Evolutionary conservation across 2,113 vertebrate species (phyloP), one percentile per base, ranked within the genome.

Genomic region (Eurypyga helias): DNA sequence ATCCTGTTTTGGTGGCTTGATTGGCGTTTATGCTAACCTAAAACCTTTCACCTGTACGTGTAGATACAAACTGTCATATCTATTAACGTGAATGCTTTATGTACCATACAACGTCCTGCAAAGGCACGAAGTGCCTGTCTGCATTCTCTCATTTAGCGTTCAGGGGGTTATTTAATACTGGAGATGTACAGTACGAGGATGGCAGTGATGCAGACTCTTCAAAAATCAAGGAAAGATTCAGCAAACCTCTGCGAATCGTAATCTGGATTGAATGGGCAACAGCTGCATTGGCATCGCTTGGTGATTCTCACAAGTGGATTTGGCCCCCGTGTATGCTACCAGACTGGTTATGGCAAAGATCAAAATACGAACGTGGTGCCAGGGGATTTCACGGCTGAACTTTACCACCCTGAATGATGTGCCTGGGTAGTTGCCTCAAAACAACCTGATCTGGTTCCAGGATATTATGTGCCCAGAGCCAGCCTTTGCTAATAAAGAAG

Each of bases 81-180:
- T 57, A 0, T 29, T 23, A 1, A 2, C 14, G 33, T 1, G 17
- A 43, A 2, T 11, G 66, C 38, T 93, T 46, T 9, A 0, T 2
- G 0, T 5, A 17, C 13, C 31, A 62, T 29, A 13, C 31, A 33
- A 7, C 21, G 58, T 24, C 86, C 41, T 72, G 67, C 51, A 48
- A 60, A 52, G 75, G 19, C 60, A 24, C 4, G 28, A 9, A 31
- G 46, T 9, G 7, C n/a, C 69, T 36, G 45, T 1, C 51, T 13
- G 0, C 4, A 7, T 58, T 17, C 65, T 38, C 5, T 36, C 34
- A 11, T 2, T 61, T 14, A 6, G n/a, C 19, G 51, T 17, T 41
- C 11, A 21, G 80, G 75, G 49, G 49, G 45, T 73, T 26, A 29
- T 34, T 54, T 12, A 2, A 23, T 6, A 3, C 5, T 48, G 64